These are phyloP conservation scores for Himantopus leucocephalus DNA, from an alignment of 2,113 vertebrate genomes.

Conservation along the genomic window DNA sequence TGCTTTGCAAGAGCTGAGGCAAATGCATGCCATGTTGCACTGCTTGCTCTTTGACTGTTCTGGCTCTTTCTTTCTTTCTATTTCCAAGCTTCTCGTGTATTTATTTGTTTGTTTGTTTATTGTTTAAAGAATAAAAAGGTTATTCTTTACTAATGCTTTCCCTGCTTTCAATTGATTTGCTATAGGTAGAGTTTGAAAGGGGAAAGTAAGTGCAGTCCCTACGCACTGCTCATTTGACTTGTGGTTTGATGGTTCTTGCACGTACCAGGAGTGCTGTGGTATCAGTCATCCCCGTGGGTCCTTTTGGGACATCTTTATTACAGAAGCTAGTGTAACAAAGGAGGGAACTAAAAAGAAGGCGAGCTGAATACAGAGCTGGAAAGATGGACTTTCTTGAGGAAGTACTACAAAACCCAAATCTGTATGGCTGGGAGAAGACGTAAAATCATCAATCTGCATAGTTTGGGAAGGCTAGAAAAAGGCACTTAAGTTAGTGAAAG, in stretches of 20 bases:
- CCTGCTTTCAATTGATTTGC: conserved; percentile 20
- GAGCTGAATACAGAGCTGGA: background rate
- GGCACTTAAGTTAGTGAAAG: background rate
- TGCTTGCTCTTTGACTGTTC: conserved; percentile 39
- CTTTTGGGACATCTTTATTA: background rate
- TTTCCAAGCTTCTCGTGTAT: background rate
- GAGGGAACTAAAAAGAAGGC: background rate
- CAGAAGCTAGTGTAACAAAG: background rate
- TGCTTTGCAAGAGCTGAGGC: conserved; percentile 48
- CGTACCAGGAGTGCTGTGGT: background rate
- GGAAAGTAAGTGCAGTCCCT: background rate
- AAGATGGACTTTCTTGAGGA: conserved; percentile 8
- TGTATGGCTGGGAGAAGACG: background rate
- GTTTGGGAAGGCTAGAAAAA: background rate
- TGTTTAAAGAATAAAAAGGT: conserved; percentile 30
- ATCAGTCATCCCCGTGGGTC: background rate
- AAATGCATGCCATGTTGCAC: conserved; percentile 35
- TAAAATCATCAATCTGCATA: background rate
- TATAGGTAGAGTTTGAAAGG: conserved; percentile 22
- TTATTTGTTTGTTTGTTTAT: background rate
- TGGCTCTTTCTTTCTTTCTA: background rate
- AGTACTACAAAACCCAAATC: background rate
- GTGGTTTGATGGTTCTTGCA: background rate
- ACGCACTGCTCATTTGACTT: background rate
- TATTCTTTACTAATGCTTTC: conserved; percentile 43